Base-by-base conservation (phyloP, 2,888 invertebrate species). In the Prosapia bicincta region DNA sequence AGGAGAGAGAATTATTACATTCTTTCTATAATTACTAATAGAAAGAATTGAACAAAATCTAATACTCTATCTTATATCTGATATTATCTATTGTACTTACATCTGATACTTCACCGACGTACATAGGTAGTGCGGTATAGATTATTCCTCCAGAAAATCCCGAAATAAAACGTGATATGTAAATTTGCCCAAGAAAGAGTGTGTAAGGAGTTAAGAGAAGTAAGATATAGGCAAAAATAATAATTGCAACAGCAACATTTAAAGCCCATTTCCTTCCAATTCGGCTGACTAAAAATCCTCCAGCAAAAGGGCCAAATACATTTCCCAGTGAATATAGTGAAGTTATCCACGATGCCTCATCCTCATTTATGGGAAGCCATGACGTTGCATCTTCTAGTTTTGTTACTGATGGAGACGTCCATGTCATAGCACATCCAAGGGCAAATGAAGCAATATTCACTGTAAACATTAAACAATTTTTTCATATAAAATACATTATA, bases 81-180 rank as follows among this genome's bases (percentile, higher is more conserved):
- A n/a, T n/a, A n/a, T n/a, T n/a, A n/a, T n/a, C n/a, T n/a, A n/a
- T n/a, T n/a, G n/a, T n/a, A 76, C 83, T 85, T 82, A 90, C 90
- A 79, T 93, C 92, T 3, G 95, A 89, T 68, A 95, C 93, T 85
- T 97, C 97, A 66, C 94, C 93, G 77, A 95, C 90, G 85, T 96
- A 97, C 89, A 95, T 93, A 0, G 96, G 95, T 66, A 74, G 30
- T 20, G 71, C 54, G 15, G 76, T 68, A 66, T 74, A 76, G 0
- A 91, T 89, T 0, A 92, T 89, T 0, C 92, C 91, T 85, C 92
- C 92, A 15, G 90, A 85, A 82, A 91, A 89, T 0, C 93, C 92
- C 0, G 91, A 88, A 0, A 89, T 90, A 0, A 92, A 81, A 68
- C 94, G 93, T 84, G 77, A 71, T n/a, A 80, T 28, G 66, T 78